Percentiles rank a stretch among this genome's conserved stretches.
phyloP scores from a whole-genome alignment of 2,888 invertebrate species.

The Aleiodes testaceus region DNA sequence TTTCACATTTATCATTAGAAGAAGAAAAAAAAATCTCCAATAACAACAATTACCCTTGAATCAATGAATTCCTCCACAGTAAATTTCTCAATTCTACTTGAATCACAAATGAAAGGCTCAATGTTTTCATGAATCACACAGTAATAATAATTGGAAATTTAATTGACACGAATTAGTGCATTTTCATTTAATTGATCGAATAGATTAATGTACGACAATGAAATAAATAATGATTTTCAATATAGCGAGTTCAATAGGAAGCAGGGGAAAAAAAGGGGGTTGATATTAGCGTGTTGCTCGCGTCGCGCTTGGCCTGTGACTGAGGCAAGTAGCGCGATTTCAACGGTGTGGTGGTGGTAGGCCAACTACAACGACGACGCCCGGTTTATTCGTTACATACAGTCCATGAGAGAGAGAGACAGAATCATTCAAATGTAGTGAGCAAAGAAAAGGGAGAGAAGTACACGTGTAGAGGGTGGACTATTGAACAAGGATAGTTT shows the following conservation, averaged over 20 bases:
- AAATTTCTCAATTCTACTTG: background rate
- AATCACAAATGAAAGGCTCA: background rate
- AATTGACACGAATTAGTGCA: background rate
- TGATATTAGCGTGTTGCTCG: slow-evolving; percentile 48
- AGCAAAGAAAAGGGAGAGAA: slow-evolving; percentile 8
- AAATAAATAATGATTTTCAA: background rate
- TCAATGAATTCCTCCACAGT: background rate
- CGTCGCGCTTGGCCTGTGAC: slow-evolving; percentile 61
- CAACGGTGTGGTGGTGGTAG: slow-evolving; percentile 53
- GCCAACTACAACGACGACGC: slow-evolving; percentile 49
- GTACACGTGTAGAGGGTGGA: slow-evolving; percentile 22
- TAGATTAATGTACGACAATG: no score
- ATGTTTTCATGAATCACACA: background rate
- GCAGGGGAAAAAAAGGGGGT: slow-evolving; percentile 45
- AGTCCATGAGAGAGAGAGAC: background rate
- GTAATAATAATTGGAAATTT: background rate
- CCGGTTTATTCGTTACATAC: slow-evolving; percentile 29
- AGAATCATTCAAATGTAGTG: background rate
- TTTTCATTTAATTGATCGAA: background rate
- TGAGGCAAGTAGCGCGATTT: slow-evolving; percentile 60
- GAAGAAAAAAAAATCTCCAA: no score
- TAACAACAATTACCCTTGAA: no score
- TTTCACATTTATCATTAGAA: slow-evolving; percentile 12
- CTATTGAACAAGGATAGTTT: background rate
- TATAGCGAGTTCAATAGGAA: slow-evolving; percentile 17